These are phyloP conservation scores for Chymomyza procnemis DNA, from an alignment of 2,888 invertebrate species.

Conservation along the genomic window DNA sequence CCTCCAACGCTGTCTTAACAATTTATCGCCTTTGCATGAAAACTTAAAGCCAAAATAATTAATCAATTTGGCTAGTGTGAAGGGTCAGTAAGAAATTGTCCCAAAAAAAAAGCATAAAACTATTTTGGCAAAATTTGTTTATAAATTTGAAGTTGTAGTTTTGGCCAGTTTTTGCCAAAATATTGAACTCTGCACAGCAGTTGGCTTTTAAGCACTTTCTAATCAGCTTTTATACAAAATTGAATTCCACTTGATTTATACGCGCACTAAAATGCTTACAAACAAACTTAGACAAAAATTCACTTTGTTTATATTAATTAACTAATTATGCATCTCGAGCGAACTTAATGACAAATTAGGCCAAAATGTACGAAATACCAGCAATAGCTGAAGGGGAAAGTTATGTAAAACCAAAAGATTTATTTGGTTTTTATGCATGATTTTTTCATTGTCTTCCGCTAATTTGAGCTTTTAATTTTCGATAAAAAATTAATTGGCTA, in stretches of 20 bases:
- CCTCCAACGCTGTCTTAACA: background rate
- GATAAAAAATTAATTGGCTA: too few species aligned
- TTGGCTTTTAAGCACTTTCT: background rate
- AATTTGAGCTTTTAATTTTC: too few species aligned
- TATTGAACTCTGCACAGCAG: background rate
- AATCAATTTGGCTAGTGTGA: constrained; percentile 25
- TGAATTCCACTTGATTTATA: constrained; percentile 48
- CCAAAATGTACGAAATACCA: background rate
- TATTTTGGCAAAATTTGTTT: background rate
- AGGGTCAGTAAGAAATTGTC: background rate
- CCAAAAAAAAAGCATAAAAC: too few species aligned
- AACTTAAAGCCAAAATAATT: constrained; percentile 23
- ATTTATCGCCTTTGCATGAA: background rate
- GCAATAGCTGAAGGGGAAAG: background rate
- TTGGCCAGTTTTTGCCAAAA: too few species aligned
- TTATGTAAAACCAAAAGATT: background rate
- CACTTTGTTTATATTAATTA: constrained; percentile 41
- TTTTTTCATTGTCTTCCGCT: too few species aligned
- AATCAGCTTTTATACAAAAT: background rate
- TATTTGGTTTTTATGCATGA: background rate
- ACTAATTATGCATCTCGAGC: constrained; percentile 41
- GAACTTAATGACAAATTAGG: background rate
- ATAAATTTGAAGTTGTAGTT: background rate
- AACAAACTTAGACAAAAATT: constrained; percentile 38
- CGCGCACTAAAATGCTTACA: constrained; percentile 2